Conservation (phyloP, 2,888 invertebrate species). For the Tachina fera region DNA sequence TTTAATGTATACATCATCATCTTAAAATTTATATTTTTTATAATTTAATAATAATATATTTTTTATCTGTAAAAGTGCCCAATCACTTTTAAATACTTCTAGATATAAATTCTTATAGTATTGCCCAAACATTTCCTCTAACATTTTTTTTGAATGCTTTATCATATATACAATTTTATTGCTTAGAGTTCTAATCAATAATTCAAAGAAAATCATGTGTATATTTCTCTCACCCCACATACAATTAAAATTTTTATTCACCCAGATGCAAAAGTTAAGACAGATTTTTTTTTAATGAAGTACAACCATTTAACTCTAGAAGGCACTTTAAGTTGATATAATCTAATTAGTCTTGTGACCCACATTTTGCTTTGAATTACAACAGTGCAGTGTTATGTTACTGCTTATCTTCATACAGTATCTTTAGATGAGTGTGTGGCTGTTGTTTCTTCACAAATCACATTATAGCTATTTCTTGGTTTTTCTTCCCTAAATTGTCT, state of each 20-base stretch:
- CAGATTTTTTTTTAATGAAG: conserved; percentile 25
- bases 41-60: too few relatives aligned
- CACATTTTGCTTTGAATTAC: conserved; percentile 51
- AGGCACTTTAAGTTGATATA: conserved; percentile 48
- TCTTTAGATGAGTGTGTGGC: not conserved
- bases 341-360: conserved; percentile 70
- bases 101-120: not conserved
- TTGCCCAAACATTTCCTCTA: too few relatives aligned
- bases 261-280: not conserved
- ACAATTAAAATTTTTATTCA: conserved; percentile 12
- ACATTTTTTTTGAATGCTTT: too few relatives aligned
- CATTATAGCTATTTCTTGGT: not conserved
- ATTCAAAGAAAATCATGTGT: not conserved
- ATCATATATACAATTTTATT: too few relatives aligned
- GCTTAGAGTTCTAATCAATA: not conserved
- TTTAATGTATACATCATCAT: too few relatives aligned
- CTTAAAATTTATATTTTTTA: too few relatives aligned
- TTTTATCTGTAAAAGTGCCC: too few relatives aligned
- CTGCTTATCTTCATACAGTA: not conserved
- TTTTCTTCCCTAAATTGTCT: not conserved
- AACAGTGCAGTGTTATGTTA: conserved; percentile 25
- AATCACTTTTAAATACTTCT: too few relatives aligned
- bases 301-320: conserved; percentile 17
- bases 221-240: conserved; percentile 21
- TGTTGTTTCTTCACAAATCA: conserved; percentile 2